Evolutionary conservation across 2,797 vertebrate genomes (phyloP).

Genomic region (Novumbra hubbsi): DNA sequence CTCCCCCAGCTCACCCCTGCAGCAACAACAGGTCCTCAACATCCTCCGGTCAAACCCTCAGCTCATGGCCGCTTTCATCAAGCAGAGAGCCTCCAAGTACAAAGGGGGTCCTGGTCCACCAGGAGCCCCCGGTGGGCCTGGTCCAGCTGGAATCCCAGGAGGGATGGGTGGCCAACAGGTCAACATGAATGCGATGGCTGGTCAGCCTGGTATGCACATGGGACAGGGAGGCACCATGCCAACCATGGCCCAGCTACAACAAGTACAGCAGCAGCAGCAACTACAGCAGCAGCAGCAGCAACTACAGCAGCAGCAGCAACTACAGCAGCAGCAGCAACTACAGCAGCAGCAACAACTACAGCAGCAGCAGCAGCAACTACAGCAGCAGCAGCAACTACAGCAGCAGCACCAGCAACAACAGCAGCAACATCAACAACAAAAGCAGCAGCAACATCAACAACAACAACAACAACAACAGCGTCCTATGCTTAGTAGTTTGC

Average conservation of each 20-base stretch:
- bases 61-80: conserved; percentile 95
- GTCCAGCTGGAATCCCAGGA: conserved; percentile 61
- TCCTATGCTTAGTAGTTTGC: conserved; percentile 51
- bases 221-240: conserved; percentile 78
- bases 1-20: conserved; percentile 91
- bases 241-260: conserved; percentile 70
- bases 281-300: conserved; percentile 48
- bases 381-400: conserved; percentile 63
- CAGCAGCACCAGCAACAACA: conserved; percentile 73
- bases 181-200: conserved; percentile 65
- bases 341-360: conserved; percentile 42
- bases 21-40: conserved; percentile 97
- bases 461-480: conserved; percentile 51
- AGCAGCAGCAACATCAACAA: conserved; percentile 35
- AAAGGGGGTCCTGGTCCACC: conserved; percentile 63
- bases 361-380: conserved; percentile 72
- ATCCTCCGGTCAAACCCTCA: conserved; percentile 93
- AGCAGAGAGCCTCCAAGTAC: conserved; percentile 92
- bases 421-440: conserved; percentile 60
- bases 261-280: conserved; percentile 66
- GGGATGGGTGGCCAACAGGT: conserved; percentile 61
- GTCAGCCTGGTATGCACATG: conserved; percentile 80
- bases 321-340: background rate
- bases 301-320: conserved; percentile 44
- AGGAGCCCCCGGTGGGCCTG: conserved; percentile 53